Conservation (phyloP, 2,888 invertebrate species). For the Lepidonotus clava region DNA sequence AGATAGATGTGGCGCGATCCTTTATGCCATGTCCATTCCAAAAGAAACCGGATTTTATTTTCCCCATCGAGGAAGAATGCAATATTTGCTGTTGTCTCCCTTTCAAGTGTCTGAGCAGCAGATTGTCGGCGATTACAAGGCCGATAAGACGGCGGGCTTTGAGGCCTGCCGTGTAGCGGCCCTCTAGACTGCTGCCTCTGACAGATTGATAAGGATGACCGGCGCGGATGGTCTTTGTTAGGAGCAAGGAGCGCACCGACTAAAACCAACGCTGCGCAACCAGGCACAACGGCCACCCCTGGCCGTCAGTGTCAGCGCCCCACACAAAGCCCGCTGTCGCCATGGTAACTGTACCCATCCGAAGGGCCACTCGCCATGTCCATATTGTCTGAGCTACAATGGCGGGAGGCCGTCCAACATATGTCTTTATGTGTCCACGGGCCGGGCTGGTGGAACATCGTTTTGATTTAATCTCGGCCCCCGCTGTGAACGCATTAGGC, state of each 20-base stretch:
- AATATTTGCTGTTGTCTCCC: constrained; percentile 18
- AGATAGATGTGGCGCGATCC: not conserved
- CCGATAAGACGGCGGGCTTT: constrained; percentile 19
- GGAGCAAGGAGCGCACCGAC: not conserved
- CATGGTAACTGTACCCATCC: constrained; percentile 43
- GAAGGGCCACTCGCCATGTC: not conserved
- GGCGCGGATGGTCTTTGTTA: constrained; percentile 19
- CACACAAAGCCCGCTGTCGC: constrained; percentile 15
- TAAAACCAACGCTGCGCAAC: constrained; percentile 28
- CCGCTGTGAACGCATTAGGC: constrained; percentile 5
- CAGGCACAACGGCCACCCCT: constrained; percentile 10
- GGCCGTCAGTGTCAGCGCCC: constrained; percentile 5
- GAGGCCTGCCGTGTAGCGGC: not conserved
- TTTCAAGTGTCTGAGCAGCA: constrained; percentile 32
- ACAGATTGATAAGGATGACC: constrained; percentile 28
- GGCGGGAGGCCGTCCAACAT: constrained; percentile 8
- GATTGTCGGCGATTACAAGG: constrained; percentile 39
- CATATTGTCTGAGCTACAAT: constrained; percentile 20
- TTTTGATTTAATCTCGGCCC: constrained; percentile 31
- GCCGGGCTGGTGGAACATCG: not conserved
- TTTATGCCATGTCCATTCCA: constrained; percentile 19
- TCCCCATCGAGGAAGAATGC: constrained; percentile 2
- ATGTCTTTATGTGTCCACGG: constrained; percentile 9
- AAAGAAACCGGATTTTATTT: not conserved
- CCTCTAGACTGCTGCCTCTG: not conserved